Evolutionary conservation across 1,140 invertebrate genomes (phyloP), one percentile per base, ranked within the genome.

Genomic region (Sitophilus oryzae): DNA sequence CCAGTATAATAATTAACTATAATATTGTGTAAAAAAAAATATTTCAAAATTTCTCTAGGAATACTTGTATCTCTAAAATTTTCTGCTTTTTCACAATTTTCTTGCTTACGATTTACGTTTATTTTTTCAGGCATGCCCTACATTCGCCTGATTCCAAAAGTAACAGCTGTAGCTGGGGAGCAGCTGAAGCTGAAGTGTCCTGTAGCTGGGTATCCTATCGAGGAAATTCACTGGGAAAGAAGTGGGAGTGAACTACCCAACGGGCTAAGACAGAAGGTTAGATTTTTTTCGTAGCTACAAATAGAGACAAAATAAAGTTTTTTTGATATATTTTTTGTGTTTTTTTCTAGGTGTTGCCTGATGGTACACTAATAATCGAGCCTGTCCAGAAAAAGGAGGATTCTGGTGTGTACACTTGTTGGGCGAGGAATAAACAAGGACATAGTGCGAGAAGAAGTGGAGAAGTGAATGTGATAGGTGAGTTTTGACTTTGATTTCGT

Each of bases 91-190:
- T n/a, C n/a, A n/a, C n/a, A n/a, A n/a, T n/a, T n/a, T n/a, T n/a
- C n/a, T 16, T 38, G 36, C n/a, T 16, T 14, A 4, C 14, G 18
- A 38, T 1, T 38, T 16, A 1, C 14, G 6, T 37, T 43, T 43
- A 18, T 43, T 43, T 36, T 58, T 51, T 14, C 59, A 91, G 89
- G 90, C 66, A 79, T 87, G 59, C 89, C 89, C 0, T 89, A 88
- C 67, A 88, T 93, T 38, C 77, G 89, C 37, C 76, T 83, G 10
- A 90, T 93, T 69, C 82, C 84, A 1, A 90, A 91, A 71, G 81
- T 92, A 40, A 91, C 89, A 19, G 89, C 88, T 1, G 86, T 92
- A 3, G 87, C 89, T 1, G 88, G 88, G 23, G 84, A 90, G 68
- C 80, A 79, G 42, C 75, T 92, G 44, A 78, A 82, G 38, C 74